Base-by-base conservation (phyloP, 2,113 vertebrate genomes). In the Panthera tigris region DNA sequence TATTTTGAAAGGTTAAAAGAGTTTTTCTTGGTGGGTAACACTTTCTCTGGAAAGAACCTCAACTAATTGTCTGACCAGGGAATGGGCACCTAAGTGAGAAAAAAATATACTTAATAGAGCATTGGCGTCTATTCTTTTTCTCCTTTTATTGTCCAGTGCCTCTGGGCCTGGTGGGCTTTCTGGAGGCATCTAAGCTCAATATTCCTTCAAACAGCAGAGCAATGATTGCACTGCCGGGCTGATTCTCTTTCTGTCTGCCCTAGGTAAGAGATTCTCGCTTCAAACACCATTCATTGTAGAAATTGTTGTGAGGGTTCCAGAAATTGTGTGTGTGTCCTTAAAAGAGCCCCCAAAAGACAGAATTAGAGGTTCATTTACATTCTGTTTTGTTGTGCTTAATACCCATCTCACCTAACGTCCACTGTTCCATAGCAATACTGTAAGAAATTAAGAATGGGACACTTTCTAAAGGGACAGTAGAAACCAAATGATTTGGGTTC, bases 121-220 rank as follows among this genome's bases (percentile, higher is more conserved):
- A 95, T 98, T 97, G 98, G 92, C 13, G 95, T 98, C 98, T 98
- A 84, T 97, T 95, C 98, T 98, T 99, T 98, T 98, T 98, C 97
- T 73, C 36, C 96, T 98, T 97, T 98, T 96, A 98, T 98, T 98
- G 98, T 98, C 98, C 98, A 97, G 88, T 96, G 98, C 95, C 98
- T 98, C 98, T 98, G 97, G 98, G 97, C 98, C 98, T 98, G 98
- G 98, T 98, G 98, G 98, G 98, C 97, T 98, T 98, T 99, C 98
- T 98, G 98, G 98, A 98, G 98, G 98, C 98, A 98, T 98, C 98
- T 98, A 98, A 98, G 98, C 97, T 98, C 98, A 97, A 96, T 98
- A 98, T 98, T 98, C 98, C 98, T 97, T 98, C 98, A 98, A 98
- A 98, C 98, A 97, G 97, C 96, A 96, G 94, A 98, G 97, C 97